Evolutionary conservation across 2,113 vertebrate species (phyloP).

Genomic region (Stigmatopora argus): DNA sequence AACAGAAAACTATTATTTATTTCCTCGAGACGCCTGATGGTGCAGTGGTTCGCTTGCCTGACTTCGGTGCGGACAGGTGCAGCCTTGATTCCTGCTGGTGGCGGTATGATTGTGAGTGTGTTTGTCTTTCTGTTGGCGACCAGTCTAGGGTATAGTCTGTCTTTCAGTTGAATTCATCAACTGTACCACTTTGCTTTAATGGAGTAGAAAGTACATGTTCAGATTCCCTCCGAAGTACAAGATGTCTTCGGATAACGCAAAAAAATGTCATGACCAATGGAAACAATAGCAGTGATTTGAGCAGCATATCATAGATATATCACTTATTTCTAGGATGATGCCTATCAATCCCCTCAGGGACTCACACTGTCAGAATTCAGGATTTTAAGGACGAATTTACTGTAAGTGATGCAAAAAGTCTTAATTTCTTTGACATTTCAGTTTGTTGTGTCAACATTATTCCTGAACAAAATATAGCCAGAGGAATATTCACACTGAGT

Average conservation of each 20-base stretch:
- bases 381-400: neutral
- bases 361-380: neutral
- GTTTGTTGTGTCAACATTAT: neutral
- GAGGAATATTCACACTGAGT: neutral
- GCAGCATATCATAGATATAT: too few species aligned
- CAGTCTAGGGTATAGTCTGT: too few species aligned
- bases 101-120: too few species aligned
- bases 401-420: neutral
- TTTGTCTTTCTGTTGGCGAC: too few species aligned
- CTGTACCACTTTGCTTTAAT: too few species aligned
- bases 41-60: too few species aligned
- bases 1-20: too few species aligned
- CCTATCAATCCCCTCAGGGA: neutral
- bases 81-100: too few species aligned
- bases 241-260: neutral
- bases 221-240: neutral
- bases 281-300: neutral
- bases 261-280: neutral
- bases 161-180: too few species aligned
- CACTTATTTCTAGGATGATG: neutral
- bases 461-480: neutral
- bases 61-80: too few species aligned
- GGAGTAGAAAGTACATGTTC: too few species aligned
- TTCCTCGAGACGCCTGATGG: too few species aligned
- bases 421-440: neutral